Evolutionary conservation across 2,113 vertebrate species (phyloP), one percentile per base, ranked within the genome.

Genomic region (Halichoeres trimaculatus): DNA sequence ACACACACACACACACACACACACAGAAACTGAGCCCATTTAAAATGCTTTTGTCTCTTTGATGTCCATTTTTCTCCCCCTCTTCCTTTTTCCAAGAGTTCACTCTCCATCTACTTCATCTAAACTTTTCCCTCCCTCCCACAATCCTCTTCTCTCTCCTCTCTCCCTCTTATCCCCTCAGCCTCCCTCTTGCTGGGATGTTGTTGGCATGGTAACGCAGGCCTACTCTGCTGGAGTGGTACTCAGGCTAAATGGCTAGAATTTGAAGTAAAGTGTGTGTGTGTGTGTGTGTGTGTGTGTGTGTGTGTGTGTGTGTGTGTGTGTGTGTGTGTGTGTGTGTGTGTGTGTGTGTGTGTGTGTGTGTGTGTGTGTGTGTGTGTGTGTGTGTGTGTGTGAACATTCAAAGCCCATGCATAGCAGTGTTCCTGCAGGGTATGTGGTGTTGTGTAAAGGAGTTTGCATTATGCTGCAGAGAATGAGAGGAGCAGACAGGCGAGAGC

Each of bases 181-280:
- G 65, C 56, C 47, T 57, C 56, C 41, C 56, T 62, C 47, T 50
- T 70, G 78, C 74, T 76, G 52, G 68, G 82, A 84, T 88, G 43
- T 10, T 38, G 85, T 90, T 82, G 45, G 84, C 62, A 75, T 75
- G 63, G 75, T 52, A 84, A 87, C 77, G 40, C 13, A 22, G 65
- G 40, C 65, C 78, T 70, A 63, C 59, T 85, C 60, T 78, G 30
- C 54, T 77, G 59, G 64, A 88, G 83, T 83, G 85, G 75, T 86
- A 81, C 86, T 88, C 78, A 41, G 52, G 66, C 76, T 88, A 78
- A 88, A 88, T 85, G 70, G 76, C 76, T 66, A 56, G 55, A 79
- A 83, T 76, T 87, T 51, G 57, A 74, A 59, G 76, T 74, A 70
- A 69, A 72, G 41, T 56, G 64, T 12, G 50, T 47, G 43, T 47